Evolutionary conservation across 2,888 invertebrate species (phyloP).

Genomic region (Eupithecia subumbrata): DNA sequence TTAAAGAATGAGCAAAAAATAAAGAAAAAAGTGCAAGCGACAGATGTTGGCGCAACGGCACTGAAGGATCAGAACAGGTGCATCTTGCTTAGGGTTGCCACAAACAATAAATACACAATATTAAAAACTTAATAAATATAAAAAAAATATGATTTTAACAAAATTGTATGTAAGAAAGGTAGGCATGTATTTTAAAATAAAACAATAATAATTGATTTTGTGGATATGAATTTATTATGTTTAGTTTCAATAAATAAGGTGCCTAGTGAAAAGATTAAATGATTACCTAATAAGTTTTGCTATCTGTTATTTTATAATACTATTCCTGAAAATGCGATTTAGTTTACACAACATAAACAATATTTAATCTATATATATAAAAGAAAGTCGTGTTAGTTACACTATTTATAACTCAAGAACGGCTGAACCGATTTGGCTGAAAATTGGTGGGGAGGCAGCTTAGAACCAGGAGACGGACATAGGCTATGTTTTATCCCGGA

Average conservation of each 20-base stretch:
- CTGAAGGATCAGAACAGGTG: conserved; percentile 78
- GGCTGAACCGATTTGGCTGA: too few relatives aligned
- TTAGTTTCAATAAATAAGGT: not conserved
- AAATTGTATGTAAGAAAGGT: not conserved
- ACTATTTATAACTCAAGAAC: too few relatives aligned
- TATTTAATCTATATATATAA: too few relatives aligned
- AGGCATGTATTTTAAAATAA: not conserved
- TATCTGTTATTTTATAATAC: not conserved
- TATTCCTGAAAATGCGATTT: not conserved
- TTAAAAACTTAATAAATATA: not conserved
- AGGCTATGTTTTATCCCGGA: too few relatives aligned
- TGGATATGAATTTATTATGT: not conserved
- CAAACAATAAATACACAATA: conserved; percentile 4
- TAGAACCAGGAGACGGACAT: too few relatives aligned
- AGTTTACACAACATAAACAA: not conserved
- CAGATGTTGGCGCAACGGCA: conserved; percentile 75
- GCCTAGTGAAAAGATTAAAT: not conserved
- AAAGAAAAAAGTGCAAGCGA: conserved; percentile 68
- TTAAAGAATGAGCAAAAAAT: conserved; percentile 57
- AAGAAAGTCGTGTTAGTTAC: too few relatives aligned
- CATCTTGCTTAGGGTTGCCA: conserved; percentile 65
- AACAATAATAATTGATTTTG: not conserved
- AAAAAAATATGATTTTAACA: not conserved
- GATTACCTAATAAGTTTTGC: not conserved
- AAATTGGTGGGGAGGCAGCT: too few relatives aligned